Percentiles rank a stretch among this genome's conserved stretches.
Evolutionary conservation across 2,888 invertebrate genomes (phyloP).

Genomic region (Lasioglossum pauxillum): DNA sequence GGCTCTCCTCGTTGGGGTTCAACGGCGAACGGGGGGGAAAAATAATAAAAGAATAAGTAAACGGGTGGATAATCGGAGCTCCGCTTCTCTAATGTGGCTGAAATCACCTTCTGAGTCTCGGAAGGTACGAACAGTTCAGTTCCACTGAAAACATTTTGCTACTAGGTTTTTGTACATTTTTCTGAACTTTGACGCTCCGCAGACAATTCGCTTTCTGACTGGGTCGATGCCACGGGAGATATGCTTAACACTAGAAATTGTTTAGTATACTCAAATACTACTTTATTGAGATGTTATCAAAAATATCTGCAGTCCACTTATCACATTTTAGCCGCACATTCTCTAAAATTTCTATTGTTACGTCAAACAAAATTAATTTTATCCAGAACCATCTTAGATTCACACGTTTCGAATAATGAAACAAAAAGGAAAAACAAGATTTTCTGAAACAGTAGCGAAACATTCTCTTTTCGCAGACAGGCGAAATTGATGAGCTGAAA

Average conservation of each 20-base stretch:
- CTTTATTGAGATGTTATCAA: too few relatives aligned
- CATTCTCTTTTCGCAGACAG: background rate
- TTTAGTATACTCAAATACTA: background rate
- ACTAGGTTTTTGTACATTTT: background rate
- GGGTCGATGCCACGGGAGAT: background rate
- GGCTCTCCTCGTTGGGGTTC: background rate
- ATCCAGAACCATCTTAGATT: too few relatives aligned
- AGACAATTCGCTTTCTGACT: background rate
- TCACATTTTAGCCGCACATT: too few relatives aligned
- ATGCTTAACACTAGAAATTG: background rate
- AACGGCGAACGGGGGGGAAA: background rate
- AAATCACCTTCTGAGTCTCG: background rate
- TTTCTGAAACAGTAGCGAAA: background rate
- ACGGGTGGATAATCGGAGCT: background rate
- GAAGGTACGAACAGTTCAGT: background rate
- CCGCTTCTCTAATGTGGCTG: background rate
- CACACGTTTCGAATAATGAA: too few relatives aligned
- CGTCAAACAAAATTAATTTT: too few relatives aligned
- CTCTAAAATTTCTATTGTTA: too few relatives aligned
- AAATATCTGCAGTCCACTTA: background rate
- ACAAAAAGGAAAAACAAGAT: too few relatives aligned
- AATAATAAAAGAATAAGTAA: background rate
- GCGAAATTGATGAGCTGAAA: background rate
- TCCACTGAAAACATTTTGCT: background rate
- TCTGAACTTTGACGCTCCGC: background rate